A percentile compares a stretch with the other conserved stretches of the same genome.
Evolutionary conservation across 1,140 invertebrate genomes (phyloP).

Genomic region (Lordiphosa mommai): DNA sequence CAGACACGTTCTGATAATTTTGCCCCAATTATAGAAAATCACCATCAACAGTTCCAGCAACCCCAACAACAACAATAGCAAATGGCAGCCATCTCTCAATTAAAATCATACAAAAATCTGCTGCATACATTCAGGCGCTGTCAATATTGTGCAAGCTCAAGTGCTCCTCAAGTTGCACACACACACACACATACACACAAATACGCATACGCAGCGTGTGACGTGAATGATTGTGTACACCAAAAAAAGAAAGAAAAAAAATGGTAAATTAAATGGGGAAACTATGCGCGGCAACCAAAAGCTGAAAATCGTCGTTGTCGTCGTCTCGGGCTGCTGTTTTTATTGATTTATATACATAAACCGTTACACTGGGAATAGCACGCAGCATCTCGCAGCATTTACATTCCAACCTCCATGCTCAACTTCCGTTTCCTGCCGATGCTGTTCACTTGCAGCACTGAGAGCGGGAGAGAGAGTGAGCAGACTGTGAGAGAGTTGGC

Average conservation of each 20-base stretch:
- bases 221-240: constrained; percentile 48
- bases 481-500: not conserved
- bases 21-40: constrained; percentile 64
- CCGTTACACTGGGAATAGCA: constrained; percentile 38
- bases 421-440: constrained; percentile 66
- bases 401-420: constrained; percentile 32
- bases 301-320: constrained; percentile 22
- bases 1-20: not conserved
- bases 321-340: constrained; percentile 58
- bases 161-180: constrained; percentile 21
- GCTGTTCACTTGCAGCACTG: constrained; percentile 5
- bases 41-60: constrained; percentile 15
- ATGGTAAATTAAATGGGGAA: constrained; percentile 48
- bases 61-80: constrained; percentile 11
- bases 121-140: constrained; percentile 55
- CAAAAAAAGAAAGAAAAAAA: constrained; percentile 27
- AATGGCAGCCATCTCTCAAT: constrained; percentile 42
- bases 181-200: constrained; percentile 1
- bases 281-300: constrained; percentile 29
- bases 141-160: constrained; percentile 44
- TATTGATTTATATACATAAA: constrained; percentile 71
- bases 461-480: constrained; percentile 8
- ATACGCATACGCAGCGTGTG: constrained; percentile 36
- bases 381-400: constrained; percentile 37
- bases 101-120: constrained; percentile 51